phyloP scores from a whole-genome alignment of 2,797 vertebrate species.

The Coluber constrictor region DNA sequence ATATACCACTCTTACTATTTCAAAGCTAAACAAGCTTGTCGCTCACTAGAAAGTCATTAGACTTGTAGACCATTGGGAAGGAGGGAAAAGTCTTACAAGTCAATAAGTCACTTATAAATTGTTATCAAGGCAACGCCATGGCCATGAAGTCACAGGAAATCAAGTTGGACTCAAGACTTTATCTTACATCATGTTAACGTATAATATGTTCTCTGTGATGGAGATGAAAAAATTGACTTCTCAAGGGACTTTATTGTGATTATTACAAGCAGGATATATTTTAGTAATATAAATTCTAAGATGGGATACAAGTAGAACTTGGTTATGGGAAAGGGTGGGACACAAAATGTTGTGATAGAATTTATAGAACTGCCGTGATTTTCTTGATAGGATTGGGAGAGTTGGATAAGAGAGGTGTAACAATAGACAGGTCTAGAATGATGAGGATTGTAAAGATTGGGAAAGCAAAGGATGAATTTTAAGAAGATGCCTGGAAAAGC shows the following conservation, averaged over 20 bases:
- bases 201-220: background rate
- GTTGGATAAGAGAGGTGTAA: background rate
- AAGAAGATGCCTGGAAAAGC: background rate
- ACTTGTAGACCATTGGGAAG: background rate
- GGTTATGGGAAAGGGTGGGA: background rate
- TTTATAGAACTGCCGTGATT: background rate
- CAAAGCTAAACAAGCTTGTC: background rate
- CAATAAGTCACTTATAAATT: background rate
- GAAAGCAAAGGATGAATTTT: background rate
- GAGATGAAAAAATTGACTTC: background rate
- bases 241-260: background rate
- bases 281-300: background rate
- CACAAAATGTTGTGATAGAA: background rate
- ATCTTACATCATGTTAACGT: background rate
- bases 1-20: background rate
- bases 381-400: background rate
- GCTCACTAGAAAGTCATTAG: background rate
- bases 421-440: background rate
- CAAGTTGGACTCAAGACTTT: background rate
- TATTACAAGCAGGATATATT: background rate
- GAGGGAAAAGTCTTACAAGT: rapidly evolving
- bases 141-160: background rate
- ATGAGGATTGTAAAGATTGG: background rate
- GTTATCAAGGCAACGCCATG: background rate
- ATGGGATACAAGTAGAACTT: background rate